Conservation (phyloP, 2,888 invertebrate species). For the Venustoraphidia nigricollis region DNA sequence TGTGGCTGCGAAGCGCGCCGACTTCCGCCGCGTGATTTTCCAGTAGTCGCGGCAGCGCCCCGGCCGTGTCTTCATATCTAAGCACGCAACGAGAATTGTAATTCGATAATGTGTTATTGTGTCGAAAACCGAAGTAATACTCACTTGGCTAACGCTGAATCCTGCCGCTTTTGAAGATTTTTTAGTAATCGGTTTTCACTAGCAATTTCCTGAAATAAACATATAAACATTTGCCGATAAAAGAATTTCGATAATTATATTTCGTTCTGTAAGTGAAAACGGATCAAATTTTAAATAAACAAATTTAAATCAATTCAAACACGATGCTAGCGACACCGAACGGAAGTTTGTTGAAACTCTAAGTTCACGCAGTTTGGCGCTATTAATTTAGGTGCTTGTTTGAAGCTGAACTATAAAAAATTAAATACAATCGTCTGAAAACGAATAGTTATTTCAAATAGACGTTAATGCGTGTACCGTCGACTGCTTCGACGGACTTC, state of each 20-base stretch:
- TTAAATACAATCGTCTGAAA: background rate
- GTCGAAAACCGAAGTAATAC: slow-evolving; percentile 5
- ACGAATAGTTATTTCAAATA: background rate
- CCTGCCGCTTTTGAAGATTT: slow-evolving; percentile 65
- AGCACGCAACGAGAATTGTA: slow-evolving; percentile 1
- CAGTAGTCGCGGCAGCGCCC: slow-evolving; percentile 59
- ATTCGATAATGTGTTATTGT: background rate
- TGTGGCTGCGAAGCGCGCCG: slow-evolving; percentile 1
- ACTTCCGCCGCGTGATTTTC: slow-evolving; percentile 62
- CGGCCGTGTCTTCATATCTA: slow-evolving; percentile 60
- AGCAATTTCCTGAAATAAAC: slow-evolving; percentile 36
- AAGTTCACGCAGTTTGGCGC: too few relatives aligned
- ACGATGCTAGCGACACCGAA: too few relatives aligned
- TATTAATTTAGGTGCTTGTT: too few relatives aligned
- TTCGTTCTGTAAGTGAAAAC: too few relatives aligned
- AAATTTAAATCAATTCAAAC: too few relatives aligned
- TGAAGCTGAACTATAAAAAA: too few relatives aligned
- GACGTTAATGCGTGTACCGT: too few relatives aligned
- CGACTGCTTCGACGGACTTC: too few relatives aligned
- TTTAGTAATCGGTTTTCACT: slow-evolving; percentile 63
- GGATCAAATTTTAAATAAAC: too few relatives aligned
- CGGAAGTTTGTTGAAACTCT: too few relatives aligned
- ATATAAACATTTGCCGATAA: too few relatives aligned
- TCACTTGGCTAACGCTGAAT: slow-evolving; percentile 56
- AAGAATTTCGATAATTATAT: too few relatives aligned